Conservation (phyloP, 2,113 vertebrate genomes). For the Mellivora capensis region DNA sequence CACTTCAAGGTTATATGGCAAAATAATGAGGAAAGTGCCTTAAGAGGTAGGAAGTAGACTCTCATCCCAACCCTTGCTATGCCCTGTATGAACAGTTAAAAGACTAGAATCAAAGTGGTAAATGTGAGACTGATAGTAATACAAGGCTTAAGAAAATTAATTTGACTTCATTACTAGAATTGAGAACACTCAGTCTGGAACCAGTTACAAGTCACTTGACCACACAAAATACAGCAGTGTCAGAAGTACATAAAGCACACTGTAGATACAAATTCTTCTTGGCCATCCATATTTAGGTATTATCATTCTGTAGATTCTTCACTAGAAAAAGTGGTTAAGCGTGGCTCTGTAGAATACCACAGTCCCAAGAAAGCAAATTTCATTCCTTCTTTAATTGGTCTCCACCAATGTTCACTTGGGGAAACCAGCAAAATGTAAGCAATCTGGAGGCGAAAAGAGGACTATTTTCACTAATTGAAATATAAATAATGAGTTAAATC, state of each 20-base stretch:
- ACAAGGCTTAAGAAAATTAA: constrained; percentile 64
- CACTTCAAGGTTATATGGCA: constrained; percentile 68
- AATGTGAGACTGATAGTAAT: constrained; percentile 59
- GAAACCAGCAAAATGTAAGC: constrained; percentile 71
- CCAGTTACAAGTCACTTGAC: constrained; percentile 62
- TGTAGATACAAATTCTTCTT: constrained; percentile 70
- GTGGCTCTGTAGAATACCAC: constrained; percentile 64
- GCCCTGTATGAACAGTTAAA: constrained; percentile 70
- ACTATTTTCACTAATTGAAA: constrained; percentile 58
- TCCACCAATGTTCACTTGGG: constrained; percentile 64
- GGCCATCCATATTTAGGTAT: constrained; percentile 62
- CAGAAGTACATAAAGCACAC: constrained; percentile 65
- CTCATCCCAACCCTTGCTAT: constrained; percentile 71
- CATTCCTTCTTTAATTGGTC: constrained; percentile 72
- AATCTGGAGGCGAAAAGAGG: constrained; percentile 69
- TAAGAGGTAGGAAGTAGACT: constrained; percentile 75
- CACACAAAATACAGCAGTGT: constrained; percentile 72
- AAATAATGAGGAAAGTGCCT: constrained; percentile 72
- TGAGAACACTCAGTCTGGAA: constrained; percentile 64
- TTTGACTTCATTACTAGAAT: constrained; percentile 52
- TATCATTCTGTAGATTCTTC: constrained; percentile 68
- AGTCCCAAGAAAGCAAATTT: constrained; percentile 66
- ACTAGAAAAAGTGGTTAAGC: constrained; percentile 72
- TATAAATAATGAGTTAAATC: constrained; percentile 56
- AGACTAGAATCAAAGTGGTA: constrained; percentile 72